Evolutionary conservation across 2,113 vertebrate species (phyloP).

Genomic region (Sturnira hondurensis): DNA sequence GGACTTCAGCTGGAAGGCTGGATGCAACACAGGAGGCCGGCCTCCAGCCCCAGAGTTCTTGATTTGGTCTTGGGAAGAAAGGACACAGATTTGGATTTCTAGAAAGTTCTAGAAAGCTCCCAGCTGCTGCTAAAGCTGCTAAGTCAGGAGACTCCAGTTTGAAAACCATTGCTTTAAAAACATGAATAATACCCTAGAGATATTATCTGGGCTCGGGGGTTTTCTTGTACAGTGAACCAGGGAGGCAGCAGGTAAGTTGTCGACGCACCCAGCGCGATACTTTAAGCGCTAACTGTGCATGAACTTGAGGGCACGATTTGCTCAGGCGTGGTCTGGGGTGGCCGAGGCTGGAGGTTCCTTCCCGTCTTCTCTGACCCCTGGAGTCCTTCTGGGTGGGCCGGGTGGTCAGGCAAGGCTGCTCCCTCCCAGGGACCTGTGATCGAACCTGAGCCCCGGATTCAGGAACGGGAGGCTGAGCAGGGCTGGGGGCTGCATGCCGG

Average conservation of each 20-base stretch:
- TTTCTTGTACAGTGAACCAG: not conserved
- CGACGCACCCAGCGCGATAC: too few species aligned
- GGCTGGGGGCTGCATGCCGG: not conserved
- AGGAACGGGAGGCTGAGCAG: not conserved
- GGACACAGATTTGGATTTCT: not conserved
- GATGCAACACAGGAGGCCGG: too few species aligned
- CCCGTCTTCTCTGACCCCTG: not conserved
- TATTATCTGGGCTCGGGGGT: too few species aligned
- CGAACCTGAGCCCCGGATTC: not conserved
- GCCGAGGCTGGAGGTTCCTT: too few species aligned
- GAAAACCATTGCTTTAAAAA: not conserved
- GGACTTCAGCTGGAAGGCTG: not conserved
- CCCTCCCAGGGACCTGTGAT: not conserved
- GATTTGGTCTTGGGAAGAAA: rapidly evolving
- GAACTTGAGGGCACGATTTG: not conserved
- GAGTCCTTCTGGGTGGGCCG: not conserved
- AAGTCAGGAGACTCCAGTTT: not conserved
- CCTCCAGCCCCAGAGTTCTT: too few species aligned
- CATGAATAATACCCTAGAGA: not conserved
- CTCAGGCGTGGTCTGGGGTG: not conserved
- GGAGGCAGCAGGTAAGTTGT: not conserved
- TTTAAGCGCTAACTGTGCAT: too few species aligned
- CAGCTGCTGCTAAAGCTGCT: not conserved
- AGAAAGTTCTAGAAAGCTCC: not conserved
- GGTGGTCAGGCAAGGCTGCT: not conserved